Evolutionary conservation across 1,140 invertebrate genomes (phyloP), one percentile per base, ranked within the genome.

Genomic region (Zaprionus ornatus): DNA sequence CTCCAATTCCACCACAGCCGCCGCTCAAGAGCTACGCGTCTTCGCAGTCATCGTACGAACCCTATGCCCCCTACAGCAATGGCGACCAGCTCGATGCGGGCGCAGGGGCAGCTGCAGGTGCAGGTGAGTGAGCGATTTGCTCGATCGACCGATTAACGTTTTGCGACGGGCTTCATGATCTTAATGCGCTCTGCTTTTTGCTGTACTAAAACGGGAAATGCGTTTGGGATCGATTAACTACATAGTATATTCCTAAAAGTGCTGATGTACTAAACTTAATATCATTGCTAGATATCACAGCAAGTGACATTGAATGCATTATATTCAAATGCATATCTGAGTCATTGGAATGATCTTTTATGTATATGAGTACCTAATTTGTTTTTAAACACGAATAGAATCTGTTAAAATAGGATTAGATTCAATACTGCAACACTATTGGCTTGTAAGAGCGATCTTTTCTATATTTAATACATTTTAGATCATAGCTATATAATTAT

Each of bases 1-100:
- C 86, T 12, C 85, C 85, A 37, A 90, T 86, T 57, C 86, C 86
- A 56, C 86, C 86, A 29, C 82, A 90, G 74, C 86, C 87, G 60
- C 87, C 87, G 54, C 64, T 72, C 56, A 90, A 90, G 85, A 82
- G 85, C 56, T 70, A 50, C 10, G 40, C 40, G n/a, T 32, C 60
- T 19, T 40, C 52, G 35, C 45, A 60, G 45, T 54, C 66, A 13
- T 17, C 54, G 52, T 79, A 86, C 61, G 82, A 69, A 40, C 66
- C 59, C 29, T 74, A 84, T 75, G 48, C 56, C 37, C 13, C 62
- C 45, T 72, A 75, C 79, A 63, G 54, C 83, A 69, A 76, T 32
- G 84, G 79, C 57, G 80, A 80, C 45, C 74, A 61, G 10, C 59
- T 70, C 48, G 77, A 81, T 57, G 17, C 59, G 45, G 62, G 60